These are phyloP conservation scores for Marmota flaviventris DNA, from an alignment of 2,113 vertebrate species.

Conservation along the genomic window DNA sequence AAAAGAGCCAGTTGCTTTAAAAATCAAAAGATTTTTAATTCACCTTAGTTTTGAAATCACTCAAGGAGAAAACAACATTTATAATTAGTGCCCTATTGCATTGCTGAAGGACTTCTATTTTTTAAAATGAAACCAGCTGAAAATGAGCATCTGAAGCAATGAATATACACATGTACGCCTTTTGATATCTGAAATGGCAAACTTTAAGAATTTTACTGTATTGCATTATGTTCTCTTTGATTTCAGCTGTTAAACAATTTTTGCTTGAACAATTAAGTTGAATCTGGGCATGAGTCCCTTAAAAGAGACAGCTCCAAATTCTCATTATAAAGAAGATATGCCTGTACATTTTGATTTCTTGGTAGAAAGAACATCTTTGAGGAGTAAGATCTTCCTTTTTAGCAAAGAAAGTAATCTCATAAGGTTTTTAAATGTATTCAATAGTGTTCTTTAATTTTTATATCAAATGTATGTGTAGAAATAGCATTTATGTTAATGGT, in stretches of 20 bases:
- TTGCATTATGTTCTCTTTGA: neutral
- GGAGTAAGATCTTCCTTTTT: neutral
- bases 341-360: neutral
- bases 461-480: neutral
- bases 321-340: neutral
- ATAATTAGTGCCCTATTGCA: neutral
- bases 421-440: neutral
- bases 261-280: neutral
- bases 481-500: neutral
- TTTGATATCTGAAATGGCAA: neutral
- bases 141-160: neutral
- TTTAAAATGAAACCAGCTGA: neutral
- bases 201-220: neutral
- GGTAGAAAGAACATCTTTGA: neutral
- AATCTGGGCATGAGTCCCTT: neutral
- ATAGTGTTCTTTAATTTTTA: neutral
- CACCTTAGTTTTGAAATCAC: constrained; percentile 1
- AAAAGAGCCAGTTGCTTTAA: neutral
- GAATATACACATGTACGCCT: neutral
- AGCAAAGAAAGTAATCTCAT: neutral
- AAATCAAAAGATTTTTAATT: neutral
- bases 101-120: neutral
- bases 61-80: neutral
- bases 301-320: neutral
- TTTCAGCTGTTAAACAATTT: neutral